Base-by-base conservation (phyloP, 2,888 invertebrate species). In the Zygothrica quintamaculata region DNA sequence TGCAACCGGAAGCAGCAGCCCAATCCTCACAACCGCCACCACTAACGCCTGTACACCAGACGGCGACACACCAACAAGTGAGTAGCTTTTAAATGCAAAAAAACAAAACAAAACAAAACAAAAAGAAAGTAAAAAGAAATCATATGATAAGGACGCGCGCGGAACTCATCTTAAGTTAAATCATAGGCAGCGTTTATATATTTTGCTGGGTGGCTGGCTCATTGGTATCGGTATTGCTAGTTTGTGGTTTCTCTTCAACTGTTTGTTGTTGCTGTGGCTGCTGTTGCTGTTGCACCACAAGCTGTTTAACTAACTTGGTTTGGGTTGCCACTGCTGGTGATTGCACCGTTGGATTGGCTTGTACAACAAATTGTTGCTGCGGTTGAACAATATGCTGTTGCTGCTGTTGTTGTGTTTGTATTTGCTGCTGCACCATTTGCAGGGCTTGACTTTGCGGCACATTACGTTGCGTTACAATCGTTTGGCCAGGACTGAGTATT, bases 1-100 rank as follows among this genome's bases (percentile, higher is more conserved):
- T 96, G 51, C 96, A 96, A 88, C 96, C 96, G 47, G 88, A 74
- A 61, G 62, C 80, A 8, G 90, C 76, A 89, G 90, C 90, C 36
- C 92, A 88, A 57, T 86, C 74, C 7, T 74, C 90, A 22, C 92
- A 92, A 74, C 92, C 92, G 7, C 92, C 93, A 8, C 92, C 92
- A 16, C 79, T 93, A 85, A 90, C 93, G 26, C 92, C 93, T 74
- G 92, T 93, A 1, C 92, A 92, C 65, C 89, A 88, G 64, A 66
- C 88, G 60, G 70, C 82, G 44, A 68, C 89, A 55, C 90, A 90
- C 70, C 91, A 91, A 81, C 91, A 91, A 90, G 91, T 91, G 89
- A 91, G 91, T 91, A 91, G 88, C 74, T 90, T 82, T 87, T 90
- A 81, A 82, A 64, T 79, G 69, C 82, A 70, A 71, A 26, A 42